Conservation (phyloP, 2,888 invertebrate species). For the Orthosia gothica region DNA sequence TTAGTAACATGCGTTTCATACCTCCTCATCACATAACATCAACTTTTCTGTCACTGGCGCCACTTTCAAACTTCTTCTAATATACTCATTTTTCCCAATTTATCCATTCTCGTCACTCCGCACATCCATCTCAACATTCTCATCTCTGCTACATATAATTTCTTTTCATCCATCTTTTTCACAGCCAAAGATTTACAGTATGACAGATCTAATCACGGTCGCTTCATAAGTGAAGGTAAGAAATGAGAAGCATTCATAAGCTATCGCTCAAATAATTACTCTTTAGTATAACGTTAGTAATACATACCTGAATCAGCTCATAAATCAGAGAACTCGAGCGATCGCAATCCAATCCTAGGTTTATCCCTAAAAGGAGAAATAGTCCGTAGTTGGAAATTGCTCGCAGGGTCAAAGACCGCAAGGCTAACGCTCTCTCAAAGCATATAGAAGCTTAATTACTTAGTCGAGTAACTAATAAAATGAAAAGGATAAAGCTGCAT, state of each 20-base stretch:
- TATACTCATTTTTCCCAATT: no score
- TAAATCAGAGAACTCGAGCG: conserved; percentile 6
- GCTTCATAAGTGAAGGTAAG: neutral
- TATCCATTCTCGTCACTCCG: no score
- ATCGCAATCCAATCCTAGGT: conserved; percentile 1
- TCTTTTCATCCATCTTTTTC: no score
- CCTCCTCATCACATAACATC: no score
- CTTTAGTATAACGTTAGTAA: neutral
- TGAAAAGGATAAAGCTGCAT: conserved; percentile 10
- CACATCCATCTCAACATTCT: no score
- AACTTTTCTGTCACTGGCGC: no score
- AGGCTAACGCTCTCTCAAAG: conserved; percentile 34
- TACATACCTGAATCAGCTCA: neutral
- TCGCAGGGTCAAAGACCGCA: conserved; percentile 16
- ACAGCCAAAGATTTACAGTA: no score
- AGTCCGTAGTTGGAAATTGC: neutral
- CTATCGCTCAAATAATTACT: neutral
- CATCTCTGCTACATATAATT: no score
- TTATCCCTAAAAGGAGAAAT: conserved; percentile 22
- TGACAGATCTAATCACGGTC: no score
- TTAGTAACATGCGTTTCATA: no score
- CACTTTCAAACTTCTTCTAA: no score
- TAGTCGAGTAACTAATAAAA: conserved; percentile 17
- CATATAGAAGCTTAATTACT: conserved; percentile 26
- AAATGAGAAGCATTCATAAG: neutral